Base-by-base conservation (phyloP, 2,797 vertebrate genomes). In the Odontamblyopus rebecca region DNA sequence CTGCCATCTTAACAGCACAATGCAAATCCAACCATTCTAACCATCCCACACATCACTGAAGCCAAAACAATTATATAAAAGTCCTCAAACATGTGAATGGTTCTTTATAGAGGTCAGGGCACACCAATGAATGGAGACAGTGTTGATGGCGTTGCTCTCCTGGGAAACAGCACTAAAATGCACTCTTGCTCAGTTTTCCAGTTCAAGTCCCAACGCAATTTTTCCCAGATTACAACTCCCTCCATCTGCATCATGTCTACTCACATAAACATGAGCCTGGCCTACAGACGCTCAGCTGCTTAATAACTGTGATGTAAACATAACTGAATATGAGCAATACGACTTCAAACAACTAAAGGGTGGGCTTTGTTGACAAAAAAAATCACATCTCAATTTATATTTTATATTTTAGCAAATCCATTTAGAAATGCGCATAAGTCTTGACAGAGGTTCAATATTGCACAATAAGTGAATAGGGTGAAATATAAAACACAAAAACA, bases 171-270 rank as follows among this genome's bases (percentile, higher is more conserved):
- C 50, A 67, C 26, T 72, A 0, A 73, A 19, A 61, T 67, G 44
- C 61, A 71, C 61, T 70, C 18, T 2, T 2, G 19, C 56, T 61
- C 23, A 56, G 11, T 71, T 76, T 70, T 27, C 53, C 66, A 51
- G 50, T 76, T 61, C 71, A 77, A 60, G 27, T 81, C 82, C 64
- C 75, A 67, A 48, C 82, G 70, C 74, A 69, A 59, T 73, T 70
- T 77, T 82, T 77, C 30, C 29, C 71, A 30, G 65, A 71, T 66
- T 73, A 68, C 67, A 73, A 67, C 74, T 80, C 63, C 68, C 71
- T 73, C 54, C 67, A 50, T 61, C 53, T 73, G 53, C 69, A 53
- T 81, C 68, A 64, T 62, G 63, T 74, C 56, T 66, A 30, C 64
- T 62, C 64, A 71, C 67, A 79, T 80, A 75, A 77, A 85, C 64